Evolutionary conservation across 1,140 invertebrate species (phyloP).

Genomic region (Drosophila ficusphila): DNA sequence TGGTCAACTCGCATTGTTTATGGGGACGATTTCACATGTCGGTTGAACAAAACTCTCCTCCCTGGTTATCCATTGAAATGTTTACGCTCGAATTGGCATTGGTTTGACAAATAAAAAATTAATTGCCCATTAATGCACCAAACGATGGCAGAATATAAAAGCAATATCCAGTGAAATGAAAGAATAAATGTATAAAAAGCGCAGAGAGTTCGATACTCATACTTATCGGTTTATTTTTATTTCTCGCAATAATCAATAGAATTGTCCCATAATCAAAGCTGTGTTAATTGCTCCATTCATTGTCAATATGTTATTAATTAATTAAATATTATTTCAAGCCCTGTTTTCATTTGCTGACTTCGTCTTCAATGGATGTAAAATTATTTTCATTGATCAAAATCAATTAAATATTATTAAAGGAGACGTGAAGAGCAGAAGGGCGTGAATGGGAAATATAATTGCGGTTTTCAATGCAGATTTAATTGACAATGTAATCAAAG

Average conservation of each 20-base stretch:
- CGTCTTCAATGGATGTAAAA: constrained; percentile 20
- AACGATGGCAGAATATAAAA: constrained; percentile 39
- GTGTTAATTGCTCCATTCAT: constrained; percentile 70
- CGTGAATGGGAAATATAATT: constrained; percentile 28
- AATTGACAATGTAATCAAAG: constrained; percentile 48
- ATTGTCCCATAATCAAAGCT: constrained; percentile 56
- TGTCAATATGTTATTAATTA: constrained; percentile 74
- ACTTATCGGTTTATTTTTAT: constrained; percentile 33
- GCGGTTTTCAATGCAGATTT: constrained; percentile 41
- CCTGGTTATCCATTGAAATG: constrained; percentile 64
- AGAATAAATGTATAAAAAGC: constrained; percentile 26
- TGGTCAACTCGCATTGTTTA: constrained; percentile 51
- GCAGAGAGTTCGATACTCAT: constrained; percentile 14
- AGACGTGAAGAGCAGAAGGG: constrained; percentile 1
- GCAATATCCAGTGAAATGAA: constrained; percentile 45
- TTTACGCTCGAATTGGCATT: constrained; percentile 72
- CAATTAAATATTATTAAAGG: constrained; percentile 63
- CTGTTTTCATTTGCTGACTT: constrained; percentile 16
- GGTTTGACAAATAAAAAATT: constrained; percentile 64
- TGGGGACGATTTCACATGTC: constrained; percentile 37
- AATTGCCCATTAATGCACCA: constrained; percentile 75
- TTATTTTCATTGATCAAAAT: constrained; percentile 55
- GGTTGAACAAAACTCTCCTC: constrained; percentile 13
- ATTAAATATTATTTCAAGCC: constrained; percentile 65
- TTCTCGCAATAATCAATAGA: constrained; percentile 41